Evolutionary conservation across 2,888 invertebrate species (phyloP), one percentile per base, ranked within the genome.

Genomic region (Stenodema calcarata): DNA sequence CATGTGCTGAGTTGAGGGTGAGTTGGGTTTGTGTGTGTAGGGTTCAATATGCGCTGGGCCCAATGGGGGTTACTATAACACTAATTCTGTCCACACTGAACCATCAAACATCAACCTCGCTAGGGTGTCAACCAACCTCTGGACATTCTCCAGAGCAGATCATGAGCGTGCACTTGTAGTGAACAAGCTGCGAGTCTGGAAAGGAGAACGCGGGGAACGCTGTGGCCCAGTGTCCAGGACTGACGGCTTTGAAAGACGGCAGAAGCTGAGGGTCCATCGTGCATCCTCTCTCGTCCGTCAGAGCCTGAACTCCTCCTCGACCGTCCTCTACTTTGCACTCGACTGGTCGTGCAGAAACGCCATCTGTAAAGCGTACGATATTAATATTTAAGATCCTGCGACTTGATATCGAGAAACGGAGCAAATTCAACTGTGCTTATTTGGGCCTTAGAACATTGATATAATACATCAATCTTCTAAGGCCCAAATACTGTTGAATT

Each of bases 121-220:
- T n/a, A 54, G 54, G n/a, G 30, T 35, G 14, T 30, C 6, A 42
- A 62, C 86, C 50, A 47, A 88, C 88, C 86, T 88, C 85, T 0
- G 94, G 94, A 90, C 96, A 96, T 88, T 92, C 92, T 80, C 94
- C 94, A 91, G 94, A 94, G 90, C 96, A 96, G n/a, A 96, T 91
- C 89, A 95, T 94, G 70, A 96, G 93, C 23, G 94, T 94, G 91
- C 96, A 96, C n/a, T 94, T 94, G 75, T 96, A 92, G 91, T 96
- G 96, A 62, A 96, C 91, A 88, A 95, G 94, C 88, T 95, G 95
- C 88, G 95, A 92, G 90, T 96, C 96, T 3, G 96, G 96, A 91
- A 96, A 96, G 90, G 96, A 96, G 90, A 96, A 96, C 4, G 96
- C 96, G 0, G 95, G 94, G 91, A 96, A 96, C 23, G 94, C 94